phyloP scores from a whole-genome alignment of 2,888 invertebrate genomes.

The Eristalinus sepulchralis region DNA sequence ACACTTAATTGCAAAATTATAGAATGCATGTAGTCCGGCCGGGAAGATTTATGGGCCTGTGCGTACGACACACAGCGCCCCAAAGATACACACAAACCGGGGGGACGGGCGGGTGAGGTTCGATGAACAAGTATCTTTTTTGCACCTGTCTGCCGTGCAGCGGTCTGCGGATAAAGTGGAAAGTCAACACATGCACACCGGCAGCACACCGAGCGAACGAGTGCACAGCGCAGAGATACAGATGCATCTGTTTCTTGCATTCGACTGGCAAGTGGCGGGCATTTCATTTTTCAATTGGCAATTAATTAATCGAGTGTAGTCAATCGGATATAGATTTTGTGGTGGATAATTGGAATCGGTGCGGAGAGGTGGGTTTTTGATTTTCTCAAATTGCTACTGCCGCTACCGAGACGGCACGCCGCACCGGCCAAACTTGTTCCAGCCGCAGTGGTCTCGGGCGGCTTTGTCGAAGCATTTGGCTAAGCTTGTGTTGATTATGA shows the following conservation, averaged over 20 bases:
- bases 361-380: conserved; percentile 43
- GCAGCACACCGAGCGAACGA: not conserved
- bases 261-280: conserved; percentile 41
- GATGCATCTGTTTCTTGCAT: conserved; percentile 56
- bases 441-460: not conserved
- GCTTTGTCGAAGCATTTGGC: conserved; percentile 9
- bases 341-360: conserved; percentile 55
- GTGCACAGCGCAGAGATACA: conserved; percentile 14
- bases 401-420: not conserved
- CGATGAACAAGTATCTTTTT: conserved; percentile 36
- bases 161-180: conserved; percentile 38
- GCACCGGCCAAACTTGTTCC: conserved; percentile 32
- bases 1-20: conserved; percentile 60
- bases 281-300: conserved; percentile 68
- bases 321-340: conserved; percentile 55
- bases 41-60: conserved; percentile 42
- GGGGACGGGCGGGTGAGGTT: not conserved
- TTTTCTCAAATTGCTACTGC: conserved; percentile 37
- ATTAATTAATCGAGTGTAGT: conserved; percentile 65
- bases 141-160: conserved; percentile 58
- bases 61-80: conserved; percentile 14
- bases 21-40: conserved; percentile 46
- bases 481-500: conserved; percentile 16
- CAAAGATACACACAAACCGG: not conserved
- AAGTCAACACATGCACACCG: conserved; percentile 26